These are phyloP conservation scores for Solenopsis invicta DNA, from an alignment of 1,140 invertebrate genomes.

Conservation along the genomic window DNA sequence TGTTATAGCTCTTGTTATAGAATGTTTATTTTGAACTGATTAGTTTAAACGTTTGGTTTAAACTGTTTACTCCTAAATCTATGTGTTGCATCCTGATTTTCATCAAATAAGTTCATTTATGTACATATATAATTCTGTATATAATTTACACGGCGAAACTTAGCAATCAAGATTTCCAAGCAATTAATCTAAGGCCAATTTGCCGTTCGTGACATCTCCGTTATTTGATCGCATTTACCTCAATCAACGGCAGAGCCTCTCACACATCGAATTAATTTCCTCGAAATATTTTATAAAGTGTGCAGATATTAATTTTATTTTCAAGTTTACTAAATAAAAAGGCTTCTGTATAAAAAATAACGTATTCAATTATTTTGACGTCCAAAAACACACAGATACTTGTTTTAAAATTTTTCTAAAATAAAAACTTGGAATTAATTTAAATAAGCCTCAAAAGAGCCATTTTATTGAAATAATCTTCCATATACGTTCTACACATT, in stretches of 20 bases:
- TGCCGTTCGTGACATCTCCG: constrained; percentile 55
- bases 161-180: constrained; percentile 40
- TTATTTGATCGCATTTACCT: constrained; percentile 55
- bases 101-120: neutral
- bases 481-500: neutral
- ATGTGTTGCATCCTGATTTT: neutral
- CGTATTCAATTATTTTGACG: neutral
- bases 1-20: neutral
- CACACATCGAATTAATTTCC: neutral
- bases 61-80: neutral
- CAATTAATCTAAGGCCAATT: constrained; percentile 39
- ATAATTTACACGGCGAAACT: neutral
- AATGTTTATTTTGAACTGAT: neutral
- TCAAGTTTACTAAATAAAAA: neutral
- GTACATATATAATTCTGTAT: constrained; percentile 14
- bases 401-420: neutral
- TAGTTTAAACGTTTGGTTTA: neutral
- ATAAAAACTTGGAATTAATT: neutral
- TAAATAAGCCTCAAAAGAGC: neutral
- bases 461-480: neutral
- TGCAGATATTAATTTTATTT: neutral
- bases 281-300: neutral
- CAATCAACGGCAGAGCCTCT: constrained; percentile 29
- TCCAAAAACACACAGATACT: neutral
- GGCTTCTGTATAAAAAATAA: neutral